Evolutionary conservation across 2,888 invertebrate species (phyloP).

Genomic region (Platycheirus albimanus): DNA sequence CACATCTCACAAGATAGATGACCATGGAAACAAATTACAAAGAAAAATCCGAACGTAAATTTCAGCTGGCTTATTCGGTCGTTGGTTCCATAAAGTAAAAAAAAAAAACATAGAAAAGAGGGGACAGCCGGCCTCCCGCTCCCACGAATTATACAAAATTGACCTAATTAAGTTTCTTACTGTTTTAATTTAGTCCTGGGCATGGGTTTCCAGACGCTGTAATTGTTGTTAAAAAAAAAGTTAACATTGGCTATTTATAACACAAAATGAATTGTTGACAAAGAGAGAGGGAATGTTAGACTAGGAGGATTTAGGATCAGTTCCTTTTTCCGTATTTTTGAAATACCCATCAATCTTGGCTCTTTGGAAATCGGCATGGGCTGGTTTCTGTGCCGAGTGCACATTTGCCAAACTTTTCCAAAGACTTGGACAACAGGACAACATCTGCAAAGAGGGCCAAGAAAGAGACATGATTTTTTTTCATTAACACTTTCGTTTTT

Average conservation of each 20-base stretch:
- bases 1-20: slow-evolving; percentile 59
- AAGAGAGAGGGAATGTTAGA: not conserved
- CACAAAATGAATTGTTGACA: slow-evolving; percentile 47
- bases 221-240: slow-evolving; percentile 46
- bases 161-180: slow-evolving; percentile 69
- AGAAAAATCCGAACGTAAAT: slow-evolving; percentile 51
- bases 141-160: slow-evolving; percentile 56
- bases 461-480: too few relatives aligned
- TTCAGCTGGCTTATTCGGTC: slow-evolving; percentile 27
- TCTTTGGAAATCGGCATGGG: too few relatives aligned
- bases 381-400: too few relatives aligned
- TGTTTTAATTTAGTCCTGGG: slow-evolving; percentile 65
- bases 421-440: too few relatives aligned
- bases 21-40: slow-evolving; percentile 45
- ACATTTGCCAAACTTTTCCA: too few relatives aligned
- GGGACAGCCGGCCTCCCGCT: not conserved
- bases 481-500: too few relatives aligned
- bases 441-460: too few relatives aligned
- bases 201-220: slow-evolving; percentile 34
- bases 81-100: slow-evolving; percentile 8
- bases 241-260: slow-evolving; percentile 68
- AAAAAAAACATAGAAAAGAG: not conserved
- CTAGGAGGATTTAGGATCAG: not conserved
- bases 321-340: too few relatives aligned
- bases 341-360: too few relatives aligned